Evolutionary conservation across 2,888 invertebrate genomes (phyloP), one percentile per base, ranked within the genome.

Genomic region (Himalopsyche anomala): DNA sequence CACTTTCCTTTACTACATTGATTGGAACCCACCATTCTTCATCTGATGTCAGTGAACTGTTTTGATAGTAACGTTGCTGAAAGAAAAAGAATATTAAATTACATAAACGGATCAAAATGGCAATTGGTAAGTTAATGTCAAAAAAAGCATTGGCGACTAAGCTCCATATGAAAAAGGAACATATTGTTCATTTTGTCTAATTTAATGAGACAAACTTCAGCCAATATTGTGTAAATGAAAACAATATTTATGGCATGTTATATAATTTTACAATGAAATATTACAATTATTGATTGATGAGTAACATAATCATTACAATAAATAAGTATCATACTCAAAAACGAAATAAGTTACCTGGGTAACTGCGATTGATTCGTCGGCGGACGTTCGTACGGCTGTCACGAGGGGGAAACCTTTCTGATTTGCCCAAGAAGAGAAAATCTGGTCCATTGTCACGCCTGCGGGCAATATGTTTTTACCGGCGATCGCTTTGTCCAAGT

Each of bases 361-460:
- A 82, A 92, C 86, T 28, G 89, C 90, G 11, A 93, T 87, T 2
- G 92, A 86, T 92, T 89, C 0, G 11, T 28, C n/a, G 54, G 6
- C 8, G 5, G 4, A 1, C 1, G 28, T 81, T 19, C 81, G 55
- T 5, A 5, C 9, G n/a, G 95, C 94, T 3, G 93, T 95, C 1
- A 97, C 91, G 0, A 96, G 94, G 0, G 97, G 97, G 91, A 95
- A 97, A 1, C 96, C 96, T 74, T 95, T 95, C 90, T 96, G 96
- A 42, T 94, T 92, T 0, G 95, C 95, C 96, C 96, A 97, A 1
- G 96, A 95, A 87, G 95, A 93, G 95, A 96, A 95, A 40, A 96
- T 94, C 69, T 92, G 62, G 11, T 62, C 62, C 2, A 62, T 91
- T 85, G 93, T 92, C 0, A 96, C 90, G 87, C 93, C 92, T 0